Conservation (phyloP, 1,140 invertebrate genomes). For the Solen grandis region DNA sequence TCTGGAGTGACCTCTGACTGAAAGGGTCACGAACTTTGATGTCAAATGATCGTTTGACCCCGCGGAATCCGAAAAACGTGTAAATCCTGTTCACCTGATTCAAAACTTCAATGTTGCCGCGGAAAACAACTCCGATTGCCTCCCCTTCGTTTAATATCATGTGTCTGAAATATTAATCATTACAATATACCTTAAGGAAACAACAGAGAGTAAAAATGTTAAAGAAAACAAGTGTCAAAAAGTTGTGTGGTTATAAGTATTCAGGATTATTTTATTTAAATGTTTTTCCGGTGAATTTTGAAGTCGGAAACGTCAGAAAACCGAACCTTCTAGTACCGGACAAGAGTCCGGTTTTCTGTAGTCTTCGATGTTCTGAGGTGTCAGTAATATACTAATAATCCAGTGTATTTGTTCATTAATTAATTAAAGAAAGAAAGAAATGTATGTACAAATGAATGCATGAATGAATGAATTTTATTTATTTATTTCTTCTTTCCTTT, state of each 20-base stretch:
- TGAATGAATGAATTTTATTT: no score
- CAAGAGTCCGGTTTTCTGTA: no score
- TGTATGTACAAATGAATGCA: no score
- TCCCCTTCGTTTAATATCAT: conserved; percentile 8
- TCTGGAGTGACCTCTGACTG: conserved; percentile 35
- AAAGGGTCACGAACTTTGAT: conserved; percentile 31
- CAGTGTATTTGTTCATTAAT: no score
- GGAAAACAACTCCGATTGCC: conserved; percentile 27
- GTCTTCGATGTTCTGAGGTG: no score
- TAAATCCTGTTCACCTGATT: conserved; percentile 4
- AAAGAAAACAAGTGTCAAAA: neutral
- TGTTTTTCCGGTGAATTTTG: neutral
- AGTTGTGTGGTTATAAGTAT: neutral
- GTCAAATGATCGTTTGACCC: conserved; percentile 26
- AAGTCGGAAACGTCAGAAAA: neutral
- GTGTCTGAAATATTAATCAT: no score
- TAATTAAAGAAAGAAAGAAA: no score
- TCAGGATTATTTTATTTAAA: neutral
- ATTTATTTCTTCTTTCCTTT: no score
- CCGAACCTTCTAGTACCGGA: neutral
- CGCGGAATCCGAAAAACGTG: conserved; percentile 40
- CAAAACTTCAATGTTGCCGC: conserved; percentile 40
- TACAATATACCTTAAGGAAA: no score
- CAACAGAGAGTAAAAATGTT: neutral
- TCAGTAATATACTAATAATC: no score